Base-by-base conservation (phyloP, 2,797 vertebrate species). In the Huso huso region DNA sequence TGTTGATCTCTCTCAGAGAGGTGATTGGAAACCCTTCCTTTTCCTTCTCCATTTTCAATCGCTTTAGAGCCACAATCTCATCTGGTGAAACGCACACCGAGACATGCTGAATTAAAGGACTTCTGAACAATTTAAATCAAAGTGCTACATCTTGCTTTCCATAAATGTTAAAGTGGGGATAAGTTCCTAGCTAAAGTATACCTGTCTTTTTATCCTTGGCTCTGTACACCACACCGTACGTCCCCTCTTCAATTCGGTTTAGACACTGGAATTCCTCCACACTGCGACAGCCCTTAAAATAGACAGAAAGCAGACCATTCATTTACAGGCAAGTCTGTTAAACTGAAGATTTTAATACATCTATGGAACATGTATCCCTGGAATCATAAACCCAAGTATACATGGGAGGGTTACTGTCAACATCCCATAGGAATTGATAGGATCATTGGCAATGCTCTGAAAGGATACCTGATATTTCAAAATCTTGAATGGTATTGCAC, bases 201-300 rank as follows among this genome's bases (percentile, higher is more conserved):
- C 95, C 95, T 0, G 97, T 99, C 71, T 99, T 99, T 82, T 95
- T 97, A 88, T 99, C 96, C 75, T 98, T 99, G 2, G 97, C 97
- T 85, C 96, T 89, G 86, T 99, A 99, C 51, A 99, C 97, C 15
- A 99, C 96, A 0, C 97, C 97, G 0, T 98, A 99, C 0, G 97
- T 99, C 62, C 97, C 97, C 68, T 99, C 97, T 62, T 98, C 96
- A 1, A 99, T 99, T 66, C 96, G 87, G 82, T 99, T 98, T 73
- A 99, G 76, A 76, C 96, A 99, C 83, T 97, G 97, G 74, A 99
- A 99, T 69, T 99, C 97, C 77, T 99, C 97, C 67, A 98, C 96
- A 0, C 95, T 99, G 7, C 97, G 95, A 70, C 96, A 99, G 0
- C 97, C 97, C 97, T 99, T 74, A 0, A 67, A 68, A 70, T 9